Conservation (phyloP, 1,140 invertebrate species). For the Tribolium madens region DNA sequence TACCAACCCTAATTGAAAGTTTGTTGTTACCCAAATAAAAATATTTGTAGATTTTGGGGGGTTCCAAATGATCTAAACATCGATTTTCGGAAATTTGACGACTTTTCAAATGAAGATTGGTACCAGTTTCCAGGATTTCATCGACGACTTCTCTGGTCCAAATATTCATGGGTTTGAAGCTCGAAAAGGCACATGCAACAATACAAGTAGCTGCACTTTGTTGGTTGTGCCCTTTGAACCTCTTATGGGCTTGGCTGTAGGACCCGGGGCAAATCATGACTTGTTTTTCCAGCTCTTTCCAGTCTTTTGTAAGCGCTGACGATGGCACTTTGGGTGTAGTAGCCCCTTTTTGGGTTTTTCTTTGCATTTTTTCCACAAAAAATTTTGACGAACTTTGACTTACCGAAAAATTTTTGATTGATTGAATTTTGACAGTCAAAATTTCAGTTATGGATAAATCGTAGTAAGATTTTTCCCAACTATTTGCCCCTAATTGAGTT, state of each 20-base stretch:
- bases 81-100: constrained; percentile 47
- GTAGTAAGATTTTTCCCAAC: neutral
- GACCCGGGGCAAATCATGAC: constrained; percentile 13
- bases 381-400: constrained; percentile 17
- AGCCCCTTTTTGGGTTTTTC: constrained; percentile 18
- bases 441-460: constrained; percentile 29
- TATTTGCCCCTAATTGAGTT: neutral
- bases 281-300: constrained; percentile 49
- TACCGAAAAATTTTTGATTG: constrained; percentile 18
- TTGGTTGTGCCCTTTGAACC: constrained; percentile 57
- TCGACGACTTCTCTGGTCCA: constrained; percentile 56
- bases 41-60: constrained; percentile 49
- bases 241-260: constrained; percentile 57
- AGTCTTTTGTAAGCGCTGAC: constrained; percentile 50
- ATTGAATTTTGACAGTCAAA: constrained; percentile 17
- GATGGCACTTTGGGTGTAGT: constrained; percentile 48
- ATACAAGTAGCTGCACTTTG: constrained; percentile 59
- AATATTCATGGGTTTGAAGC: constrained; percentile 55
- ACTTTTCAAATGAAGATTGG: constrained; percentile 55
- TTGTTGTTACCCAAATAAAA: constrained; percentile 55
- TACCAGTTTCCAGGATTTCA: constrained; percentile 57
- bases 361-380: constrained; percentile 40
- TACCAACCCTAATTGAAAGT: constrained; percentile 51
- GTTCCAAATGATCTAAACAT: constrained; percentile 49
- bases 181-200: constrained; percentile 56